Percentiles rank a stretch among this genome's conserved stretches.
phyloP scores from a whole-genome alignment of 2,113 vertebrate species.

The Sapayoa aenigma region DNA sequence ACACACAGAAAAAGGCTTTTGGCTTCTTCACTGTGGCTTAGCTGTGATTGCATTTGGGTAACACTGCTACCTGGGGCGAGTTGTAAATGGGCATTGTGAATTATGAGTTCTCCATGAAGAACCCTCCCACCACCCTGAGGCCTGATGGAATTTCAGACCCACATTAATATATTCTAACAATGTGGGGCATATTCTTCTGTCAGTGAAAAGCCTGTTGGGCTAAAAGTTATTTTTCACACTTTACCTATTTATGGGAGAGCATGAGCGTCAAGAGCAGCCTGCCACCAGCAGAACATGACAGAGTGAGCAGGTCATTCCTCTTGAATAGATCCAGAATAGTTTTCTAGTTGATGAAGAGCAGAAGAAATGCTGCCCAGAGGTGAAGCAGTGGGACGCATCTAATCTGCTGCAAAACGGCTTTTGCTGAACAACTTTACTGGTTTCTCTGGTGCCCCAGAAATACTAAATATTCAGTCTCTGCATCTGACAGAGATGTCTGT shows the following conservation, averaged over 20 bases:
- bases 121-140: neutral
- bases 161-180: neutral
- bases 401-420: neutral
- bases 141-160: neutral
- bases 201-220: neutral
- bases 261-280: neutral
- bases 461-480: neutral
- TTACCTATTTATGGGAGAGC: neutral
- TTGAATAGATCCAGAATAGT: neutral
- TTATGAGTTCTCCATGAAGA: neutral
- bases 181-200: neutral
- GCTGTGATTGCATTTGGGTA: neutral
- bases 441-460: neutral
- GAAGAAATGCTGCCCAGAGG: neutral
- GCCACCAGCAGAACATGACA: neutral
- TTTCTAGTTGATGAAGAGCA: neutral
- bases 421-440: neutral
- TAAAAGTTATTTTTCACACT: neutral
- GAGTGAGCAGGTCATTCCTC: neutral
- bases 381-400: neutral
- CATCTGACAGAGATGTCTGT: neutral
- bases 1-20: neutral
- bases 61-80: fast-evolving
- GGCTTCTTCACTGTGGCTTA: neutral
- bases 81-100: neutral